Evolutionary conservation across 2,888 invertebrate genomes (phyloP).

Genomic region (Orthosia gracilis): DNA sequence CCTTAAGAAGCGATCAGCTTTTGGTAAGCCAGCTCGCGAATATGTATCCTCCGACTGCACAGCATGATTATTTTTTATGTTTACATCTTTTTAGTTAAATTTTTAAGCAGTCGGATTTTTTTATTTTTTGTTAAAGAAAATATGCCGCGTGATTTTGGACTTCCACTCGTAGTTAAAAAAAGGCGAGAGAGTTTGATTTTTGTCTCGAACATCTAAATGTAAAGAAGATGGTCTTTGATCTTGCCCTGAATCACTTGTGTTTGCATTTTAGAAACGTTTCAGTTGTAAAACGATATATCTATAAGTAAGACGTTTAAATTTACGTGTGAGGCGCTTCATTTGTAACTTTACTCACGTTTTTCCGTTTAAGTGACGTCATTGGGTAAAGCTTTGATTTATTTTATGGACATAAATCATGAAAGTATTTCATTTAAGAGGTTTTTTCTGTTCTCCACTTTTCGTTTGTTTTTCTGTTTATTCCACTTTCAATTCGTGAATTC

Average conservation of each 20-base stretch:
- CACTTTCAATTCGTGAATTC: too few species aligned
- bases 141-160: too few species aligned
- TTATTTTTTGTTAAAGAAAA: too few species aligned
- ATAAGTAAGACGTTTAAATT: not conserved
- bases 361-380: slow-evolving; percentile 22
- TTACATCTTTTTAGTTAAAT: too few species aligned
- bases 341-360: not conserved
- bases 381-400: slow-evolving; percentile 19
- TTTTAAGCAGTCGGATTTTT: too few species aligned
- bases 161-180: too few species aligned
- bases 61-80: too few species aligned
- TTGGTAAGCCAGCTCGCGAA: too few species aligned
- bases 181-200: too few species aligned
- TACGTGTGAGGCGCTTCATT: not conserved
- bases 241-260: not conserved
- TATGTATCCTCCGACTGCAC: too few species aligned
- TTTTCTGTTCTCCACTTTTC: not conserved
- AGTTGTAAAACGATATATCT: not conserved
- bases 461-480: not conserved
- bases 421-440: slow-evolving; percentile 2
- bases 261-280: not conserved
- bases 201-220: too few species aligned
- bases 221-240: slow-evolving; percentile 10
- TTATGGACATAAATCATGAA: slow-evolving; percentile 5
- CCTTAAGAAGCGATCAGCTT: too few species aligned